These are phyloP conservation scores for Phoxinus dragarum DNA, from an alignment of 2,797 vertebrate genomes.

Conservation along the genomic window DNA sequence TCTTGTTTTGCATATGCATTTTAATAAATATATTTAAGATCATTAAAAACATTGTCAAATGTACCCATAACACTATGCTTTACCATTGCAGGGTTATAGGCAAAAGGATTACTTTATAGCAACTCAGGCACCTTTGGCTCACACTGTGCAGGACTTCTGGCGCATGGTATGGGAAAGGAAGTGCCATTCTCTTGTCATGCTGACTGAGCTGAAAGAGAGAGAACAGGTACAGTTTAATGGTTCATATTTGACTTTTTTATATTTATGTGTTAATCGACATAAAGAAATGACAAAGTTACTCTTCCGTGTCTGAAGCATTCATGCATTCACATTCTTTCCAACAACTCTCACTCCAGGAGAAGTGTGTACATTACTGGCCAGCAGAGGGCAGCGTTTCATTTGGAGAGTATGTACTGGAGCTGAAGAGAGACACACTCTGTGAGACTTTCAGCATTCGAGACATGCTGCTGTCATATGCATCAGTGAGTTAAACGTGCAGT, in stretches of 20 bases:
- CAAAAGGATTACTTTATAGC: conserved; percentile 99
- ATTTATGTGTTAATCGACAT: not conserved
- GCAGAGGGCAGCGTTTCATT: conserved; percentile 88
- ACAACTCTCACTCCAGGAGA: conserved; percentile 80
- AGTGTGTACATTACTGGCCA: conserved; percentile 97
- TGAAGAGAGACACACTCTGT: conserved; percentile 85
- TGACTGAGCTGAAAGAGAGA: conserved; percentile 95
- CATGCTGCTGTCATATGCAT: conserved; percentile 87
- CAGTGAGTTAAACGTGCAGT: conserved; percentile 74
- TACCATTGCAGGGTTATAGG: conserved; percentile 87
- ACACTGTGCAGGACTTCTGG: conserved; percentile 99
- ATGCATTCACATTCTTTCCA: no score
- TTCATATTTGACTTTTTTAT: not conserved
- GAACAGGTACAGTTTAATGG: conserved; percentile 86
- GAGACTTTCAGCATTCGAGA: conserved; percentile 93
- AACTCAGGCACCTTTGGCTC: conserved; percentile 92
- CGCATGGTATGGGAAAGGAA: conserved; percentile 99
- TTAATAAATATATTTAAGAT: not conserved
- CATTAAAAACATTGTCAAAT: not conserved
- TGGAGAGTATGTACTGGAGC: conserved; percentile 88
- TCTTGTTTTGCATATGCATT: not conserved
- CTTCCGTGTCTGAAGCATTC: not conserved
- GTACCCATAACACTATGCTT: not conserved
- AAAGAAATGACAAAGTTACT: not conserved
- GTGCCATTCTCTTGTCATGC: conserved; percentile 96